A percentile compares a stretch with the other conserved stretches of the same genome.
Evolutionary conservation across 1,140 invertebrate species (phyloP).

Genomic region (Grapholita molesta): DNA sequence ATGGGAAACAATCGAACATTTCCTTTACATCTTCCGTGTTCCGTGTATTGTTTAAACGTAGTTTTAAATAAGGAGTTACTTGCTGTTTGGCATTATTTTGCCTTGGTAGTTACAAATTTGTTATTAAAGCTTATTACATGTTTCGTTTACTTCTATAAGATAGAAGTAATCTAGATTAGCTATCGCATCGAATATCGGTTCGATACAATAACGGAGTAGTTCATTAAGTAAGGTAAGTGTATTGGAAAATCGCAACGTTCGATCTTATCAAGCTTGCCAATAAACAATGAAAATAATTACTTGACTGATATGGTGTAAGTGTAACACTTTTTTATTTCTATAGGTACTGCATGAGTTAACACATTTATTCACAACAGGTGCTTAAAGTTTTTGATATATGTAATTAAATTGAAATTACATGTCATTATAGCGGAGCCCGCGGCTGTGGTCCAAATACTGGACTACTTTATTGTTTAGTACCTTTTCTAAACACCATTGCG

Average conservation of each 20-base stretch:
- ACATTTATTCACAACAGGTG: neutral
- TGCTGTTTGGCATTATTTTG: neutral
- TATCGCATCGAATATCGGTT: neutral
- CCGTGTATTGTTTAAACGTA: slow-evolving; percentile 3
- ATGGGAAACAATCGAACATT: slow-evolving; percentile 14
- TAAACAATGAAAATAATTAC: neutral
- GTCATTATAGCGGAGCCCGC: neutral
- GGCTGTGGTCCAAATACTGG: slow-evolving; percentile 1
- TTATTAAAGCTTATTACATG: neutral
- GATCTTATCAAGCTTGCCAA: neutral
- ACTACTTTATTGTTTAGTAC: neutral
- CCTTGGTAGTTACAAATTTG: neutral
- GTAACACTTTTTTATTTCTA: neutral
- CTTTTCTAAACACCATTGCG: neutral
- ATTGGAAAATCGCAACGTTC: neutral
- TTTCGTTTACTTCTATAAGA: neutral
- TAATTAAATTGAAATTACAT: neutral
- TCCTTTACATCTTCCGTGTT: slow-evolving; percentile 3
- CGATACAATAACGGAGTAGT: neutral
- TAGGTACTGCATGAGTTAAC: slow-evolving; percentile 9
- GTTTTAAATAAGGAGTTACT: neutral
- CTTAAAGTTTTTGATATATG: neutral
- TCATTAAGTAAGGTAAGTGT: neutral
- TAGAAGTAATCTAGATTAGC: neutral
- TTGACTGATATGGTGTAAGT: neutral